Evolutionary conservation across 92 coral and sea anemone genomes (phyloP).

Genomic region (Palythoa grandiflora): DNA sequence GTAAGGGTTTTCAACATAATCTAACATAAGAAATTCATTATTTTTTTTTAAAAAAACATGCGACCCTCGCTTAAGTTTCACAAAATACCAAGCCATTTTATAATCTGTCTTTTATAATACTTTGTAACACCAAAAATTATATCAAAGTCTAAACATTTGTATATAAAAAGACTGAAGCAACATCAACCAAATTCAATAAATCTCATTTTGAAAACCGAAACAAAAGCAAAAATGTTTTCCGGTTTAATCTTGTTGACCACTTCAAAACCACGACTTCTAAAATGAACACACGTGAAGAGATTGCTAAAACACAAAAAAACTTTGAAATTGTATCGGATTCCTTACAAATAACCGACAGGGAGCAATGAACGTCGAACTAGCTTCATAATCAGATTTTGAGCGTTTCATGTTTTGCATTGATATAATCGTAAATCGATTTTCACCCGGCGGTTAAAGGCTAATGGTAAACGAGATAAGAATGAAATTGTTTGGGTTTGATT

Average conservation of each 20-base stretch:
- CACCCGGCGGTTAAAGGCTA: neutral
- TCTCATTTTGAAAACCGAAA: neutral
- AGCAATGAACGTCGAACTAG: neutral
- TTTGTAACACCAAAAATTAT: slow-evolving; percentile 4
- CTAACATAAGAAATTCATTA: neutral
- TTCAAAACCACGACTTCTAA: neutral
- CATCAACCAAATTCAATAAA: slow-evolving; percentile 22
- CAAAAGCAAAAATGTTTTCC: slow-evolving; percentile 14
- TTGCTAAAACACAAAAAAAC: neutral
- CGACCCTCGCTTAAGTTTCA: neutral
- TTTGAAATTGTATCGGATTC: neutral
- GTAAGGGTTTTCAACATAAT: too few relatives aligned
- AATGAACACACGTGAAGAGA: neutral
- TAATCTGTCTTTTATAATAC: slow-evolving; percentile 15
- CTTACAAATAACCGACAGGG: neutral
- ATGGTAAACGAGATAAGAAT: slow-evolving; percentile 9
- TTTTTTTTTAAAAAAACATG: neutral
- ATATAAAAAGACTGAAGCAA: neutral
- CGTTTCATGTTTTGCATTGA: slow-evolving; percentile 9
- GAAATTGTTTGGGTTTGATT: slow-evolving; percentile 26
- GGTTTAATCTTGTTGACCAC: slow-evolving; percentile 1
- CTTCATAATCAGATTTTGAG: neutral
- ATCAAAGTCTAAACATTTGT: neutral
- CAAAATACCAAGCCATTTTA: neutral
- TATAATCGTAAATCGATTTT: slow-evolving; percentile 4